Conservation (phyloP, 2,113 vertebrate genomes). For the Dasyornis broadbenti region DNA sequence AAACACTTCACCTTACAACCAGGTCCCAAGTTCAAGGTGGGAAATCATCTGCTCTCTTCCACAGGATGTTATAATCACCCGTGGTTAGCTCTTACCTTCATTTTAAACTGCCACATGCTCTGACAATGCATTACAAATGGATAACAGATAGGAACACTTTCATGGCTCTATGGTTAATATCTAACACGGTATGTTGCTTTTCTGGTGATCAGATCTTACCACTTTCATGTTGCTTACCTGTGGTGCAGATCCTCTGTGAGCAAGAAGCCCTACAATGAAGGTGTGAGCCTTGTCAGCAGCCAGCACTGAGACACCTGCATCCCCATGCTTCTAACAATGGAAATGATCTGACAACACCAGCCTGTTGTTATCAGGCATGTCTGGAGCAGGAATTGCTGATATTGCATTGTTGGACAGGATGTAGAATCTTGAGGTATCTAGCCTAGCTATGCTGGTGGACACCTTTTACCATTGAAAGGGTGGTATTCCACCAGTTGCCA, state of each 20-base stretch:
- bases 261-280: background rate
- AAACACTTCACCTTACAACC: background rate
- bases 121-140: background rate
- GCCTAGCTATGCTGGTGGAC: background rate
- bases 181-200: background rate
- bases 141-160: background rate
- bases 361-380: background rate
- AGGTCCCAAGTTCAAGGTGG: background rate
- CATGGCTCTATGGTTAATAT: background rate
- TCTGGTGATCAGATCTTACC: background rate
- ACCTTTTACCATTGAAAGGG: background rate
- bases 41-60: background rate
- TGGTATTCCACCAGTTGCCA: background rate
- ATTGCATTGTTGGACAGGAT: background rate
- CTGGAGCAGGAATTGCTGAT: background rate
- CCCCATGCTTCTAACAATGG: rapidly evolving
- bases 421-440: background rate
- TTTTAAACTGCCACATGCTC: background rate
- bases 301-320: background rate
- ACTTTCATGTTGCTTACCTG: background rate
- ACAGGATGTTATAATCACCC: background rate
- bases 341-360: background rate
- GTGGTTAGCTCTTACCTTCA: background rate
- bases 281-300: background rate
- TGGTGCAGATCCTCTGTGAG: background rate